Conservation (phyloP, 92 coral and sea anemone genomes). For the Palythoa caribaeorum region DNA sequence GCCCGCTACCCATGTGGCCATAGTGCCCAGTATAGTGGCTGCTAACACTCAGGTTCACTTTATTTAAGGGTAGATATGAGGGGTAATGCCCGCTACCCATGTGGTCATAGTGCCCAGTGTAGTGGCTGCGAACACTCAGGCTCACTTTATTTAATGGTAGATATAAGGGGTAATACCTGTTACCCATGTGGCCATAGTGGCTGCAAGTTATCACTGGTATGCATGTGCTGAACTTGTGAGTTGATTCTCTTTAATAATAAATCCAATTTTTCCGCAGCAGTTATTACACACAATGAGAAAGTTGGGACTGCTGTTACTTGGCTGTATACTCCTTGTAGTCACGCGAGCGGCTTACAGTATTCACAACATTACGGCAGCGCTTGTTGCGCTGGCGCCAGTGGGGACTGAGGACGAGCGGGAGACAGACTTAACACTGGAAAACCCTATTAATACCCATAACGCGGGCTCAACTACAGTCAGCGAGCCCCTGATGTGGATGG, state of each 20-base stretch:
- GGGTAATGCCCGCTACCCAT: no score
- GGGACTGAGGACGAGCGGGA: constrained; percentile 78
- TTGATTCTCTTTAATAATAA: not conserved
- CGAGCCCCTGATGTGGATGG: constrained; percentile 58
- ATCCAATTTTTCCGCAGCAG: not conserved
- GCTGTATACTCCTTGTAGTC: constrained; percentile 45
- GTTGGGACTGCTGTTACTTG: constrained; percentile 38
- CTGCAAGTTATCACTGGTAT: no score
- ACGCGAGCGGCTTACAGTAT: constrained; percentile 61
- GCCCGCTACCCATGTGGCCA: no score
- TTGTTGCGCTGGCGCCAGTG: constrained; percentile 95
- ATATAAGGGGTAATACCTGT: no score
- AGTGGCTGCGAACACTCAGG: no score
- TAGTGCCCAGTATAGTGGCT: no score
- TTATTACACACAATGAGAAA: constrained; percentile 8
- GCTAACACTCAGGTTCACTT: no score
- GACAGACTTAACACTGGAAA: constrained; percentile 63
- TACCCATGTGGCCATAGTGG: no score
- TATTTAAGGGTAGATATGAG: no score
- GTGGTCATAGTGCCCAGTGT: no score
- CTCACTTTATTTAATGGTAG: no score
- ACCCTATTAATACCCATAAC: constrained; percentile 47
- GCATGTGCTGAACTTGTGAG: no score
- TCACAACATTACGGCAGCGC: constrained; percentile 97
- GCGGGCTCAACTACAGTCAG: constrained; percentile 46